Conservation (phyloP, 2,888 invertebrate species). For the Chrysotoxum bicinctum region DNA sequence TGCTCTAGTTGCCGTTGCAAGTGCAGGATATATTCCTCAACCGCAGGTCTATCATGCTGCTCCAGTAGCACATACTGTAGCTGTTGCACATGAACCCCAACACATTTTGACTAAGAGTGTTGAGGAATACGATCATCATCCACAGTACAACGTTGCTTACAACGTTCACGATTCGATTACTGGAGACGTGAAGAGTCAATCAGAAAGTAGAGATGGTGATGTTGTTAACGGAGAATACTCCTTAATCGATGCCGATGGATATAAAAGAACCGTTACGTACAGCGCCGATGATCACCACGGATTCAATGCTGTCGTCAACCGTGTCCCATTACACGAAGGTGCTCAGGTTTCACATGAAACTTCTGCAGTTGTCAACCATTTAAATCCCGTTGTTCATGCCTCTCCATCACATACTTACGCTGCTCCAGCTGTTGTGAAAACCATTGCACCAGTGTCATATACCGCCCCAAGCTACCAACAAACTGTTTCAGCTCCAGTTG, state of each 20-base stretch:
- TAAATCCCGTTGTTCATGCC: neutral
- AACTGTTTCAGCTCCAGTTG: conserved; percentile 70
- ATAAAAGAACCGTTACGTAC: conserved; percentile 84
- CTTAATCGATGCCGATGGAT: conserved; percentile 83
- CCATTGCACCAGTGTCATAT: conserved; percentile 1
- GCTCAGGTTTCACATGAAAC: conserved; percentile 22
- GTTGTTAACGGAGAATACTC: conserved; percentile 83
- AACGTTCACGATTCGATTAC: conserved; percentile 70
- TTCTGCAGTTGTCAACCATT: conserved; percentile 6
- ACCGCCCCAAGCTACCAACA: conserved; percentile 9
- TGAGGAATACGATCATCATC: conserved; percentile 73
- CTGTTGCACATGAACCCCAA: conserved; percentile 38
- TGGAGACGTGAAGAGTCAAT: conserved; percentile 80
- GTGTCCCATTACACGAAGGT: conserved; percentile 62
- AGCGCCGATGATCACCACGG: conserved; percentile 77
- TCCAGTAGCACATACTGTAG: conserved; percentile 11
- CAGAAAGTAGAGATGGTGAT: conserved; percentile 84
- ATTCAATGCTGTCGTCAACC: conserved; percentile 73
- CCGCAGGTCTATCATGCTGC: conserved; percentile 42
- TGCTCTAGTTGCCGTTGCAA: conserved; percentile 33
- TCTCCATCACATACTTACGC: conserved; percentile 16
- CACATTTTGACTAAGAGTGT: conserved; percentile 55
- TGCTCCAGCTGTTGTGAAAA: conserved; percentile 21
- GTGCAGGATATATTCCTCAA: conserved; percentile 43
- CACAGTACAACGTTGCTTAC: conserved; percentile 73